phyloP scores from a whole-genome alignment of 2,888 invertebrate genomes.

The Papilio protenor region DNA sequence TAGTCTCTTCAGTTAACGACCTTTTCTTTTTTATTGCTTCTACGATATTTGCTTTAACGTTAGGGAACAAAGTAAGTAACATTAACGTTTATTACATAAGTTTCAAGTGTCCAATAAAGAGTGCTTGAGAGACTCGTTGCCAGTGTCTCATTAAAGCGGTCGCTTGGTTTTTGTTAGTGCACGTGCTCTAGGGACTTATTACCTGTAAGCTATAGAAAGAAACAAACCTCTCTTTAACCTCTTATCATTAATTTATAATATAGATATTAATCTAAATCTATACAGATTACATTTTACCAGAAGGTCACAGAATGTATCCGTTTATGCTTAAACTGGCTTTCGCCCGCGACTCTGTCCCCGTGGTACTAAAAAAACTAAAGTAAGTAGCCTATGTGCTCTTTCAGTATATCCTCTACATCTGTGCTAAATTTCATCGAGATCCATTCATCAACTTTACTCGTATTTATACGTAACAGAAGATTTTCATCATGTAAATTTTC shows the following conservation, averaged over 20 bases:
- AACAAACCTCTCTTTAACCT: not conserved
- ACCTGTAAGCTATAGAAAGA: not conserved
- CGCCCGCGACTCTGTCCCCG: no score
- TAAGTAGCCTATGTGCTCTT: no score
- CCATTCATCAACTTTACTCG: no score
- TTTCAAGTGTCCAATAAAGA: conserved; percentile 29
- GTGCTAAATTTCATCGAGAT: no score
- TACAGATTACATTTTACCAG: not conserved
- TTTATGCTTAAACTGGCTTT: not conserved
- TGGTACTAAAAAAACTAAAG: no score
- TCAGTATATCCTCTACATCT: no score
- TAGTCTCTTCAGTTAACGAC: conserved; percentile 19
- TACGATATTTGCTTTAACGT: conserved; percentile 26
- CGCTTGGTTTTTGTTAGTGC: conserved; percentile 28
- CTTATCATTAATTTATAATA: not conserved
- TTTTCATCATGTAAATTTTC: not conserved
- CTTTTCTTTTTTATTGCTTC: conserved; percentile 18
- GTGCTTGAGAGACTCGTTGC: conserved; percentile 29
- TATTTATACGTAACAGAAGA: not conserved
- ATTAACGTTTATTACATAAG: conserved; percentile 29
- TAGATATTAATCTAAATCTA: not conserved
- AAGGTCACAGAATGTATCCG: no score
- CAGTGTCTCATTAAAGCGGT: conserved; percentile 28
- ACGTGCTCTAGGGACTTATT: conserved; percentile 13
- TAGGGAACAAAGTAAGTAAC: conserved; percentile 30